phyloP scores from a whole-genome alignment of 1,140 invertebrate species.

The Cardiocondyla obscurior region DNA sequence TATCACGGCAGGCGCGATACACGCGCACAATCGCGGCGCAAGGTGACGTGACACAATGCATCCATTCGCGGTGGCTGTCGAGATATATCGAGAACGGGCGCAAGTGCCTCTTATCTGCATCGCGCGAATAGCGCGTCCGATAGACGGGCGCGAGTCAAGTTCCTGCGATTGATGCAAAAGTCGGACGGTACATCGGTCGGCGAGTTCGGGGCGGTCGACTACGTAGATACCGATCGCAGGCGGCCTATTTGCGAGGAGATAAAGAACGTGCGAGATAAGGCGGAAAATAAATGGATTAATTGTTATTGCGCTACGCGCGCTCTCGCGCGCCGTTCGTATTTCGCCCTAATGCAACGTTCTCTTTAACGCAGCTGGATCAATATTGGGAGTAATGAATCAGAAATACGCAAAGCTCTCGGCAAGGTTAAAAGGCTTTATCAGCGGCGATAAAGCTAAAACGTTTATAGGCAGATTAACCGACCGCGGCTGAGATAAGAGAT shows the following conservation, averaged over 20 bases:
- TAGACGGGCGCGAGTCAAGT: neutral
- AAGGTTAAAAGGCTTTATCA: slow-evolving; percentile 27
- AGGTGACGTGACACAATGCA: slow-evolving; percentile 48
- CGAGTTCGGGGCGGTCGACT: too few species aligned
- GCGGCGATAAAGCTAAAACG: slow-evolving; percentile 4
- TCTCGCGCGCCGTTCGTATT: neutral
- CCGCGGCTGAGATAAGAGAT: slow-evolving; percentile 6
- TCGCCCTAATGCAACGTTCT: slow-evolving; percentile 3
- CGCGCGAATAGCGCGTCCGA: neutral
- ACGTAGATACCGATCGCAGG: neutral
- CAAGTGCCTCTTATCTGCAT: slow-evolving; percentile 20
- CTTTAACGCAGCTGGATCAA: slow-evolving; percentile 11
- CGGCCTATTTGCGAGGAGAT: neutral
- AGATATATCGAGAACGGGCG: slow-evolving; percentile 19
- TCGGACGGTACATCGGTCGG: neutral
- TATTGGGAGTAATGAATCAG: slow-evolving; percentile 17
- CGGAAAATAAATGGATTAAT: slow-evolving; percentile 18
- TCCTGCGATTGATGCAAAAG: neutral
- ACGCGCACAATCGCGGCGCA: neutral
- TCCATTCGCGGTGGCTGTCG: slow-evolving; percentile 22
- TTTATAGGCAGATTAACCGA: slow-evolving; percentile 26
- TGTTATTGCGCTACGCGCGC: neutral
- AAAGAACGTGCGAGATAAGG: neutral
- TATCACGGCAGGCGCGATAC: slow-evolving; percentile 43
- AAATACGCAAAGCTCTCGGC: neutral